Percentiles rank a stretch among this genome's conserved stretches.
phyloP scores from a whole-genome alignment of 2,113 vertebrate species.

The Pelmatolapia mariae region DNA sequence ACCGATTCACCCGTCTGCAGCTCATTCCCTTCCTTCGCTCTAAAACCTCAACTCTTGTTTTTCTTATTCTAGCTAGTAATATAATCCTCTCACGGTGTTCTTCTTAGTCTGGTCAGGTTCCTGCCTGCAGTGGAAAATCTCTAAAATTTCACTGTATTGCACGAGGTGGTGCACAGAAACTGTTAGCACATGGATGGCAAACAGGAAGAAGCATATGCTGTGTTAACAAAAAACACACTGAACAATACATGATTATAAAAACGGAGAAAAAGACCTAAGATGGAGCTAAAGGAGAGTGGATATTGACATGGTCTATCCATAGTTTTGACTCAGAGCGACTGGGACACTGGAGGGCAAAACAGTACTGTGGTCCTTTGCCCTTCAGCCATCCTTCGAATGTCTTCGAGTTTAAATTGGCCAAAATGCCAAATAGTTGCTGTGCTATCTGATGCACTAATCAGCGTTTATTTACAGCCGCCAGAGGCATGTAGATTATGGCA shows the following conservation, averaged over 20 bases:
- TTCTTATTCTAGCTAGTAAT: neutral
- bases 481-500: neutral
- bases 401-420: neutral
- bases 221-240: neutral
- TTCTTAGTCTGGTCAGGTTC: neutral
- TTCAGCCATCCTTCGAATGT: neutral
- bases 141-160: neutral
- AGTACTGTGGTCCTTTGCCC: neutral
- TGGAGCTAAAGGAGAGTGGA: no score
- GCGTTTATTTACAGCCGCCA: neutral
- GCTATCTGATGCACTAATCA: neutral
- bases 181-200: neutral
- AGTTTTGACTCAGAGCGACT: neutral
- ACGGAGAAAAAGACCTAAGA: no score
- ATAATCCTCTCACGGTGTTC: neutral
- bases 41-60: neutral
- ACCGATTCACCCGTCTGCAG: neutral
- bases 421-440: neutral
- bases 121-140: neutral
- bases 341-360: neutral
- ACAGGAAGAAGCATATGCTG: neutral
- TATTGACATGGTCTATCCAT: no score
- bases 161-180: neutral
- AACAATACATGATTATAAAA: no score
- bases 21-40: neutral